Conservation (phyloP, 1,140 invertebrate genomes). For the Macrobrachium rosenbergii region DNA sequence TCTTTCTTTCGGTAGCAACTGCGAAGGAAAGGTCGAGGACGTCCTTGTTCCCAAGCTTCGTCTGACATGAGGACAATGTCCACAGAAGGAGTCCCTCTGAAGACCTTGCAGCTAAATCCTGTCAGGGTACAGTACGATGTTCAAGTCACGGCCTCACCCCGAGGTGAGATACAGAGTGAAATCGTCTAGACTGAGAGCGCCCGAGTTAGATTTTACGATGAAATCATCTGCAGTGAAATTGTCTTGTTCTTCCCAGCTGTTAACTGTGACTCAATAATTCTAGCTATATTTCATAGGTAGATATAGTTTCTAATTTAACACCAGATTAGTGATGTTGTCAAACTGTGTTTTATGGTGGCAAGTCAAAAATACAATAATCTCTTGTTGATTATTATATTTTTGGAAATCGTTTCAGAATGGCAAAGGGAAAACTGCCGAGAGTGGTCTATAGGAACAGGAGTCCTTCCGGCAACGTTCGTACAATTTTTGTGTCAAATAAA, state of each 20-base stretch:
- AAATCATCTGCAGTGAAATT: no score
- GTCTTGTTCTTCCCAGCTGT: no score
- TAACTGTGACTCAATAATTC: no score
- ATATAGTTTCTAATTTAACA: no score
- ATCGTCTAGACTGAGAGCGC: neutral
- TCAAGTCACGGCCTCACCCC: neutral
- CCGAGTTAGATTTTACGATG: no score
- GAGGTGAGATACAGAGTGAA: conserved; percentile 9
- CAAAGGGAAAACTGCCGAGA: no score
- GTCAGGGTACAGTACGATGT: conserved; percentile 7
- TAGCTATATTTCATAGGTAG: no score
- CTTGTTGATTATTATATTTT: neutral
- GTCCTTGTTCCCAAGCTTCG: neutral
- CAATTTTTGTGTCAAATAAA: no score
- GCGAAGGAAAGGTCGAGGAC: neutral
- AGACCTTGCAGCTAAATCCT: conserved; percentile 14
- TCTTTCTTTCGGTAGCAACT: neutral
- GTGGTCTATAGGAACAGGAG: no score
- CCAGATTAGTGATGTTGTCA: neutral
- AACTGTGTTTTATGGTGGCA: neutral
- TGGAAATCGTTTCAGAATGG: neutral
- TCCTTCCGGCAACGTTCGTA: no score
- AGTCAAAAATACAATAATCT: neutral
- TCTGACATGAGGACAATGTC: conserved; percentile 10
- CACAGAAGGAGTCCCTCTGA: conserved; percentile 2